Conservation (phyloP, 2,888 invertebrate species). For the Ommatoiulus sabulosus region DNA sequence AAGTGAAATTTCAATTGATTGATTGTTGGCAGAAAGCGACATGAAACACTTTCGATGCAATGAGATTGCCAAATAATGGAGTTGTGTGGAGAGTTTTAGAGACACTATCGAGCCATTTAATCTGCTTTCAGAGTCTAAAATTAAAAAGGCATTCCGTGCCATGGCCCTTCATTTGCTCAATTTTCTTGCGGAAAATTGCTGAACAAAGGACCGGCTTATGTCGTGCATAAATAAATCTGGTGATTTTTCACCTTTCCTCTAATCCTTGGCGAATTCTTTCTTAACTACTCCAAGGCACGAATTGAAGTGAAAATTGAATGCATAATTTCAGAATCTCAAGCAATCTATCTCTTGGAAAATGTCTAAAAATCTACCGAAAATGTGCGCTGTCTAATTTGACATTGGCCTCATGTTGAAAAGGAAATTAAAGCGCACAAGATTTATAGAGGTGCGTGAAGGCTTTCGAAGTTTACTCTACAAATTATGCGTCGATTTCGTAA, state of each 20-base stretch:
- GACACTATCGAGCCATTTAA: slow-evolving; percentile 10
- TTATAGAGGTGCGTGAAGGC: too few relatives aligned
- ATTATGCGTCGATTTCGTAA: too few relatives aligned
- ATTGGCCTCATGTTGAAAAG: not conserved
- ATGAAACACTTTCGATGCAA: not conserved
- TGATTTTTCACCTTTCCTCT: not conserved
- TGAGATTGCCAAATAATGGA: slow-evolving; percentile 25
- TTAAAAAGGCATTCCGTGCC: not conserved
- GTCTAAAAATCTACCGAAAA: not conserved
- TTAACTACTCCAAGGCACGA: not conserved
- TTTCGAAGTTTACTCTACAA: too few relatives aligned
- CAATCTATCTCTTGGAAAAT: not conserved
- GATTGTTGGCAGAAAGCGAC: not conserved
- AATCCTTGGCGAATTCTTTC: not conserved
- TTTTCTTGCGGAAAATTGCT: not conserved
- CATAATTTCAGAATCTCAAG: not conserved
- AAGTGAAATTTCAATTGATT: slow-evolving; percentile 4
- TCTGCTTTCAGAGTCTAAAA: slow-evolving; percentile 33
- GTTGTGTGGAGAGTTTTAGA: not conserved
- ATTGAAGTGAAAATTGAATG: slow-evolving; percentile 35
- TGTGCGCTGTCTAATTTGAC: not conserved
- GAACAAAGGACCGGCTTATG: not conserved
- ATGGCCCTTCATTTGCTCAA: slow-evolving; percentile 26
- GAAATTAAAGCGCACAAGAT: not conserved
- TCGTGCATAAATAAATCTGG: not conserved